phyloP scores from a whole-genome alignment of 2,113 vertebrate genomes.

The Labrus mixtus region DNA sequence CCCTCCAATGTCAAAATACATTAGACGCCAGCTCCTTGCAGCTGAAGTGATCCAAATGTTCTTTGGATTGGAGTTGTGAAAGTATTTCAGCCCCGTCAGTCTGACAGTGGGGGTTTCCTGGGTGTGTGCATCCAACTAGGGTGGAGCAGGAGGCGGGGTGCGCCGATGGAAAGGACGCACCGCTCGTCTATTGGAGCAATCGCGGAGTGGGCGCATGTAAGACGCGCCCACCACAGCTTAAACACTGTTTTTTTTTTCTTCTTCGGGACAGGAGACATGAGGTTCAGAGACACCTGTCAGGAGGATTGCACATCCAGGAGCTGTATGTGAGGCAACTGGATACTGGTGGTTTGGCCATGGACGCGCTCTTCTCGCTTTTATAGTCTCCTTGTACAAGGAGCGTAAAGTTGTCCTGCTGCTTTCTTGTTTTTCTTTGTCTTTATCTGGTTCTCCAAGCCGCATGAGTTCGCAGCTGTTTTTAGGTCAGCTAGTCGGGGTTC shows the following conservation, averaged over 20 bases:
- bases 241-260: constrained; percentile 27
- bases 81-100: background rate
- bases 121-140: constrained; percentile 1
- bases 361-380: constrained; percentile 2
- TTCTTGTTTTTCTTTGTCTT: constrained; percentile 13
- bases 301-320: constrained; percentile 9
- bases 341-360: constrained; percentile 52
- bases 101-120: constrained; percentile 43
- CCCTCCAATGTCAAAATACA: background rate
- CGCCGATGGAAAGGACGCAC: constrained; percentile 68
- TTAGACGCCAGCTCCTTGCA: background rate
- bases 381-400: constrained; percentile 22
- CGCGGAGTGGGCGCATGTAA: constrained; percentile 30
- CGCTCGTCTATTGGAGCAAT: constrained; percentile 70
- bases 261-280: constrained; percentile 49
- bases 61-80: background rate
- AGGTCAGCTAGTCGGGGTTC: constrained; percentile 75
- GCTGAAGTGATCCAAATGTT: background rate
- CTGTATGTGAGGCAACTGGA: constrained; percentile 18
- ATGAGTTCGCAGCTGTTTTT: constrained; percentile 76
- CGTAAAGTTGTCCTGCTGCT: constrained; percentile 53
- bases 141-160: constrained; percentile 61
- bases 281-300: constrained; percentile 62
- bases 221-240: constrained; percentile 36
- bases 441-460: constrained; percentile 11